These are phyloP conservation scores for Semaprochilodus insignis DNA, from an alignment of 2,797 vertebrate species.

Conservation along the genomic window DNA sequence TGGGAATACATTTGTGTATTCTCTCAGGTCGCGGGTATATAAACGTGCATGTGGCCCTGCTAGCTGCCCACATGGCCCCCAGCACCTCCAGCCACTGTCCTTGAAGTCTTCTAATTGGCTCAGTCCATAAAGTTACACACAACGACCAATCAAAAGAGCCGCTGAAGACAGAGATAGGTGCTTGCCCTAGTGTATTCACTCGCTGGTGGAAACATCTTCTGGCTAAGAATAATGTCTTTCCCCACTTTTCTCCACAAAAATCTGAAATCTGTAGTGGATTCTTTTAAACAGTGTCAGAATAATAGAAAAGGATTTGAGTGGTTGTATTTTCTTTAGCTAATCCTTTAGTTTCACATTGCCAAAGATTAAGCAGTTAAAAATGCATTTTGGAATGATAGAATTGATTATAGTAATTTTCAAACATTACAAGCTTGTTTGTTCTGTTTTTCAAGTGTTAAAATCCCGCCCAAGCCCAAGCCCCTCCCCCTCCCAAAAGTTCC, in stretches of 20 bases:
- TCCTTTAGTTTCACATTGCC: too few species aligned
- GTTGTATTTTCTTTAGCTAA: background rate
- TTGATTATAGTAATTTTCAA: too few species aligned
- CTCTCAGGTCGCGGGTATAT: conserved; percentile 13
- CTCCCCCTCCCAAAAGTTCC: too few species aligned
- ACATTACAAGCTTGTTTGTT: too few species aligned
- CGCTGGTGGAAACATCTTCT: conserved; percentile 17
- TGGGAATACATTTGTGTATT: background rate
- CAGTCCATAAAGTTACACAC: conserved; percentile 16
- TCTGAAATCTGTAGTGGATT: background rate
- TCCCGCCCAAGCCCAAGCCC: too few species aligned
- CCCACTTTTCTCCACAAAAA: background rate
- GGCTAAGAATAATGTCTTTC: background rate
- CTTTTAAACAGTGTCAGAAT: background rate
- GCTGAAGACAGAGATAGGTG: background rate
- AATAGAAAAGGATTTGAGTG: background rate
- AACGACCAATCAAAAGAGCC: conserved; percentile 9
- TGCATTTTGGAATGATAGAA: too few species aligned
- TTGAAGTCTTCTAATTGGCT: conserved; percentile 33
- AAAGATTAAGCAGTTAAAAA: too few species aligned
- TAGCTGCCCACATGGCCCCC: conserved; percentile 10
- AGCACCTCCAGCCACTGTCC: conserved; percentile 15
- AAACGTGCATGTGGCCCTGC: conserved; percentile 9
- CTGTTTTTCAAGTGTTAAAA: too few species aligned
- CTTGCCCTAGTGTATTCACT: conserved; percentile 20